Evolutionary conservation across 2,113 vertebrate species (phyloP).

Genomic region (Dinomys branickii): DNA sequence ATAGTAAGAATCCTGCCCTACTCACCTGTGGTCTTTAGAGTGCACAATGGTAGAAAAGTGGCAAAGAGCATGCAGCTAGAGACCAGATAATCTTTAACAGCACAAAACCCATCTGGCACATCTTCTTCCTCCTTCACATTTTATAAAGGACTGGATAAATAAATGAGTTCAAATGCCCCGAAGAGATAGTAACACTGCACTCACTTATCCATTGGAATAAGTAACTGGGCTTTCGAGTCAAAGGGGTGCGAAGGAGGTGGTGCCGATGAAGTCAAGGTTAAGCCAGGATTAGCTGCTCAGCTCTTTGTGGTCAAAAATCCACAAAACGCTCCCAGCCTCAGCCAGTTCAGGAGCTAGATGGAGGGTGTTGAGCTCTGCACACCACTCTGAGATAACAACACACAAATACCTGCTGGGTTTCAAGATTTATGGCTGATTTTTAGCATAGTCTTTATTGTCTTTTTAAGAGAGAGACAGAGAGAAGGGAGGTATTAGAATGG

Average conservation of each 20-base stretch:
- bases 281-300: neutral
- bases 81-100: neutral
- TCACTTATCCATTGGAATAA: neutral
- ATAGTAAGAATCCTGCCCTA: neutral
- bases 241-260: neutral
- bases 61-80: neutral
- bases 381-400: neutral
- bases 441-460: neutral
- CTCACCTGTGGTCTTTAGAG: neutral
- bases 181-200: neutral
- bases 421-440: neutral
- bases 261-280: constrained; percentile 58
- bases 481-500: neutral
- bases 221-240: constrained; percentile 27
- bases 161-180: neutral
- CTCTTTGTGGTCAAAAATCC: neutral
- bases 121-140: neutral
- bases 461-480: neutral
- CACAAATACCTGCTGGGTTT: constrained; percentile 28
- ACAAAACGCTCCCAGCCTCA: neutral
- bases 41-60: neutral
- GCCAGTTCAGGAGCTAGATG: neutral
- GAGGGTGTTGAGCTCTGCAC: neutral
- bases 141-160: constrained; percentile 23
- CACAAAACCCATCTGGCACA: neutral